Evolutionary conservation across 1,140 invertebrate genomes (phyloP).

Genomic region (Stenopsyche tienmushanensis): DNA sequence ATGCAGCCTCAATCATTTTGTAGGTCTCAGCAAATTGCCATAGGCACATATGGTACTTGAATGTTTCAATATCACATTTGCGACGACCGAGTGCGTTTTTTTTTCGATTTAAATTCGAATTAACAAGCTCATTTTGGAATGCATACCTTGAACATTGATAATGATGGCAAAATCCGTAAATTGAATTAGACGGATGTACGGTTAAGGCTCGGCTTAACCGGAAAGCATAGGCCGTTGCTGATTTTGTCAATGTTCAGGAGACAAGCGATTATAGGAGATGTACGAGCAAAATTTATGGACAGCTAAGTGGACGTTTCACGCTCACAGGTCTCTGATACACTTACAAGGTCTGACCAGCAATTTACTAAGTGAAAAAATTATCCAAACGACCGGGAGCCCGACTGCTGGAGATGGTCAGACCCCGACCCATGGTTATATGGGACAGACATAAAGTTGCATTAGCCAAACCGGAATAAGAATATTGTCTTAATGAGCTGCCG

Average conservation of each 20-base stretch:
- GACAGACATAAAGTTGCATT: neutral
- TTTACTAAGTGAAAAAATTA: slow-evolving; percentile 39
- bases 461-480: neutral
- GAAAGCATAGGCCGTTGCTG: neutral
- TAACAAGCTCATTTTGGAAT: no score
- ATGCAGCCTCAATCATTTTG: no score
- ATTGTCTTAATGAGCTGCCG: no score
- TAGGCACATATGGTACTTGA: no score
- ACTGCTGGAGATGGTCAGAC: no score
- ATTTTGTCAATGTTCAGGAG: slow-evolving; percentile 18
- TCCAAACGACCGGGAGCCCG: slow-evolving; percentile 18
- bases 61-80: neutral
- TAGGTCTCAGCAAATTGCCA: no score
- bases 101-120: no score
- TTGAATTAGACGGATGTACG: no score
- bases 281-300: slow-evolving; percentile 24
- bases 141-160: neutral
- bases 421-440: neutral
- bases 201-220: neutral
- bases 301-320: slow-evolving; percentile 36
- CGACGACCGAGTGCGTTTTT: no score
- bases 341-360: slow-evolving; percentile 35
- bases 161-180: neutral
- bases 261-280: slow-evolving; percentile 19
- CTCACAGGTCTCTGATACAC: slow-evolving; percentile 24